phyloP scores from a whole-genome alignment of 2,888 invertebrate genomes.

The Anthrax anthrax region DNA sequence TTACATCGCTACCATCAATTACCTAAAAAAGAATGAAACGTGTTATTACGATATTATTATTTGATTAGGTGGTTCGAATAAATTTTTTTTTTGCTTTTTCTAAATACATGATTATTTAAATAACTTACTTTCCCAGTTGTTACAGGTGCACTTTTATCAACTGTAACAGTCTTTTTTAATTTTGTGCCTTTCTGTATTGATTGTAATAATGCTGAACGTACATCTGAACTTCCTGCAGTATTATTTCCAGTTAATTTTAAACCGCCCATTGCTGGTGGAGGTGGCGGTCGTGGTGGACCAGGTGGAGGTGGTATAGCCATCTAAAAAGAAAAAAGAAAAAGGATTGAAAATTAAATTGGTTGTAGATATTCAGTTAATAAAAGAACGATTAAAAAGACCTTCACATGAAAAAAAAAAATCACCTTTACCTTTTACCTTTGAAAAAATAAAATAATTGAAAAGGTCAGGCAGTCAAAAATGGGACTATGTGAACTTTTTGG shows the following conservation, averaged over 20 bases:
- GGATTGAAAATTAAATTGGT: too few species aligned
- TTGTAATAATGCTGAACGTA: constrained; percentile 55
- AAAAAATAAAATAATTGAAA: too few species aligned
- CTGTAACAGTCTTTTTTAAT: constrained; percentile 75
- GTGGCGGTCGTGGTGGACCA: constrained; percentile 48
- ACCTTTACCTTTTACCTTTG: too few species aligned
- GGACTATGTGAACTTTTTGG: too few species aligned
- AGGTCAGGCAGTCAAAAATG: too few species aligned
- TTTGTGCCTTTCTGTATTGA: constrained; percentile 71
- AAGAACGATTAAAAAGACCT: too few species aligned
- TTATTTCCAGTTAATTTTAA: constrained; percentile 17
- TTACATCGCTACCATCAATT: constrained; percentile 4
- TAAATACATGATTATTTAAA: background rate
- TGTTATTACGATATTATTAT: too few species aligned
- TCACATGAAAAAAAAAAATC: too few species aligned
- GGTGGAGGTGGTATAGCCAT: constrained; percentile 42
- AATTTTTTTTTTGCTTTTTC: background rate
- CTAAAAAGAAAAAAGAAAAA: constrained; percentile 14
- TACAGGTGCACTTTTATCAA: constrained; percentile 75
- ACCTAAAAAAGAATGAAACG: background rate
- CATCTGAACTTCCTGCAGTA: constrained; percentile 37
- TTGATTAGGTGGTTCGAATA: too few species aligned
- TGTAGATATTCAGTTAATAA: too few species aligned
- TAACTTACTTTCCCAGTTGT: constrained; percentile 46
- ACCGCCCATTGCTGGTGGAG: constrained; percentile 39